Evolutionary conservation across 2,888 invertebrate genomes (phyloP), one percentile per base, ranked within the genome.

Genomic region (Drosophila maculinotata): DNA sequence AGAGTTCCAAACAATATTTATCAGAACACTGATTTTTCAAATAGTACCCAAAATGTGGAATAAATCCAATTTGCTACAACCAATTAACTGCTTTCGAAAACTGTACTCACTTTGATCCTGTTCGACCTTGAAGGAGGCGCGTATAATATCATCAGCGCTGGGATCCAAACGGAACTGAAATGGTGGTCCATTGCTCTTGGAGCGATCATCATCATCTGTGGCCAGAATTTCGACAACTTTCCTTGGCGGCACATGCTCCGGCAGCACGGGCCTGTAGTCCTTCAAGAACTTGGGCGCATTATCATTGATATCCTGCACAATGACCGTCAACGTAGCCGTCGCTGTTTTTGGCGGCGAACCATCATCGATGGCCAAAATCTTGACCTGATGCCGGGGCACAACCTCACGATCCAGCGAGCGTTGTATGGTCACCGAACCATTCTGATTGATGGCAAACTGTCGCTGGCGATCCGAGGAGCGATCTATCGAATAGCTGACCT

Each of bases 141-240:
- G 94, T 71, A 98, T 98, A 71, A 97, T 95, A 90, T 98, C 98
- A 91, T 97, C 97, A 3, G 97, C 97, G 79, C 97, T 97, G 33
- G 98, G 97, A 89, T 98, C 98, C 92, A 98, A 93, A 80, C 97
- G 93, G 92, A 99, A 96, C 85, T 97, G 96, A 93, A 98, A 98
- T n/a, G 98, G 98, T 36, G 98, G 98, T 0, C 98, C 98, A 90
- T 98, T 98, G 88, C 97, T 97, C 91, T 97, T 98, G 0, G 97
- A 97, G 73, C 97, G 93, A 90, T 98, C 98, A 89, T 98, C 98
- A 89, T 98, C 97, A 88, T 98, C 98, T 2, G 97, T 98, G 1
- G 98, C 98, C 77, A 97, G 93, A 70, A 98, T 96, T 92, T 98
- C 98, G 3, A 97, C 97, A 1, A 98, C 97, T 92, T 97, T 97